These are phyloP conservation scores for Planiliza haematocheilus DNA, from an alignment of 2,113 vertebrate genomes.

Conservation along the genomic window DNA sequence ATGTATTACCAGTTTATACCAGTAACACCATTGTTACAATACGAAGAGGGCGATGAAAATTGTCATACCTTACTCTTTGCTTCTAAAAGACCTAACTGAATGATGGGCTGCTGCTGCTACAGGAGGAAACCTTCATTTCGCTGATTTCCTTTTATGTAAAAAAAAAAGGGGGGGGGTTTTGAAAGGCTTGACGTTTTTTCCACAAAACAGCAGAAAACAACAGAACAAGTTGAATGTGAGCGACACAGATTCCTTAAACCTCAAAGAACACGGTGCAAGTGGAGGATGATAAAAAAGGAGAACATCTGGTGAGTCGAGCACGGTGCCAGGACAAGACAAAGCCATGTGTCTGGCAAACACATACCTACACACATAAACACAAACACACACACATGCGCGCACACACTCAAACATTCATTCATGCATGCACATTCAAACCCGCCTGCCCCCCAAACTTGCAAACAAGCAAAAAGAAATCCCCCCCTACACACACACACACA, in stretches of 20 bases:
- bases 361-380: conserved; percentile 62
- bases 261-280: conserved; percentile 78
- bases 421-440: conserved; percentile 67
- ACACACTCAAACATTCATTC: conserved; percentile 56
- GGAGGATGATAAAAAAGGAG: conserved; percentile 84
- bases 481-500: conserved; percentile 27
- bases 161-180: conserved; percentile 39
- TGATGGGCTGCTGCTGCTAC: conserved; percentile 5
- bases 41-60: too few relatives aligned
- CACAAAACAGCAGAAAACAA: conserved; percentile 67
- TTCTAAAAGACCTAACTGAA: not conserved
- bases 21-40: too few relatives aligned
- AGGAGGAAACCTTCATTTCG: conserved; percentile 21
- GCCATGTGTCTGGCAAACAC: conserved; percentile 82
- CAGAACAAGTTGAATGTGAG: conserved; percentile 68
- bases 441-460: conserved; percentile 72
- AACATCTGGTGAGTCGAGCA: conserved; percentile 84
- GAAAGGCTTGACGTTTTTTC: conserved; percentile 40
- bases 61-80: too few relatives aligned
- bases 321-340: conserved; percentile 85
- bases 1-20: too few relatives aligned
- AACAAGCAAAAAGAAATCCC: conserved; percentile 63
- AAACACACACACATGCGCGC: conserved; percentile 35
- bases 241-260: conserved; percentile 75
- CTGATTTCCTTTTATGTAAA: conserved; percentile 6